These are phyloP conservation scores for Aphelinus certus DNA, from an alignment of 1,140 invertebrate genomes.

Conservation along the genomic window DNA sequence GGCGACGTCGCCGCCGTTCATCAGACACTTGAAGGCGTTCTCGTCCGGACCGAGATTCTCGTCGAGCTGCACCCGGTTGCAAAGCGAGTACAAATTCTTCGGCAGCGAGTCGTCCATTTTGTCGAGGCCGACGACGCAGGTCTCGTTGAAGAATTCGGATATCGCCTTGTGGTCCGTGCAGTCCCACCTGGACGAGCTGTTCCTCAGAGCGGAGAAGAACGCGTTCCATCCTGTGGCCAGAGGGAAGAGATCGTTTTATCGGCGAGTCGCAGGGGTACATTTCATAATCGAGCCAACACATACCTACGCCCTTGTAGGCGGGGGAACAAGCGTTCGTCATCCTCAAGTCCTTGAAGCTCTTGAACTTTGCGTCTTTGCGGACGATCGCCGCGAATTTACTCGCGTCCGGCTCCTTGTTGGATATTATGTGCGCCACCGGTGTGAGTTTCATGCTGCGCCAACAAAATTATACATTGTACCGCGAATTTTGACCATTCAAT, in stretches of 20 bases:
- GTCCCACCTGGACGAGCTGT: constrained; percentile 52
- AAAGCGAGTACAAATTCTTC: constrained; percentile 50
- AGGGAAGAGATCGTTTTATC: constrained; percentile 15
- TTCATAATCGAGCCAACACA: neutral
- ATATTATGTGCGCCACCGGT: constrained; percentile 74
- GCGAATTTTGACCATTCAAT: neutral
- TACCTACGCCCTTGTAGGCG: constrained; percentile 69
- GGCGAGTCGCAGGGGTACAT: neutral
- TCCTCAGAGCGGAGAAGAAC: constrained; percentile 63
- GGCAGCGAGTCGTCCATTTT: constrained; percentile 42
- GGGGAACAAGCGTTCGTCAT: constrained; percentile 78
- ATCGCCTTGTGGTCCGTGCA: constrained; percentile 63
- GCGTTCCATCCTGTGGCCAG: constrained; percentile 67
- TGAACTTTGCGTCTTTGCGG: constrained; percentile 69
- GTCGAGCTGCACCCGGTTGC: constrained; percentile 36
- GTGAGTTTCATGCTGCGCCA: constrained; percentile 67
- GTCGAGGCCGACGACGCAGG: constrained; percentile 68
- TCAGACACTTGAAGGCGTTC: constrained; percentile 81
- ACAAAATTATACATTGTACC: neutral
- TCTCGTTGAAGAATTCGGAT: constrained; percentile 71
- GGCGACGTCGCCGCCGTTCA: constrained; percentile 83
- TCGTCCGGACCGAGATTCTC: constrained; percentile 48
- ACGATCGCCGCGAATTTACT: constrained; percentile 78
- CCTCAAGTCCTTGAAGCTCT: constrained; percentile 70
- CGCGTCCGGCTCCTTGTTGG: constrained; percentile 69